These are phyloP conservation scores for Heterochromis multidens DNA, from an alignment of 2,113 vertebrate species.

Conservation along the genomic window DNA sequence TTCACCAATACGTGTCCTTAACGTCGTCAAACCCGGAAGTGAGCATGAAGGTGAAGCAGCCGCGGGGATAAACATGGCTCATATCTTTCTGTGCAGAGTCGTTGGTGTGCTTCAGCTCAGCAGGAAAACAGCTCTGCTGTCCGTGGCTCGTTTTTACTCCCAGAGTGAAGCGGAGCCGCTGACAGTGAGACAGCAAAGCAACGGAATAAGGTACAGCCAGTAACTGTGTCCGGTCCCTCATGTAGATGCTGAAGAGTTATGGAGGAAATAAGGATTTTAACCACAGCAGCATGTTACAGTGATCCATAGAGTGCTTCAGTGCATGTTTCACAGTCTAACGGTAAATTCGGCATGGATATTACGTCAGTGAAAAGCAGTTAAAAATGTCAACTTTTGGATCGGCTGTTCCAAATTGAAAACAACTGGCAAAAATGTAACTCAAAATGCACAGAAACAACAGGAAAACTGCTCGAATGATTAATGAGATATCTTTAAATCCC, in stretches of 20 bases:
- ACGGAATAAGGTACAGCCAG: constrained; percentile 60
- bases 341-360: background rate
- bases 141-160: constrained; percentile 25
- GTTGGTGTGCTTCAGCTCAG: background rate
- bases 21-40: constrained; percentile 25
- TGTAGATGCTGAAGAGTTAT: background rate
- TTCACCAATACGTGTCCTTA: background rate
- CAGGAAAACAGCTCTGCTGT: background rate
- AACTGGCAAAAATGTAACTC: background rate
- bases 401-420: background rate
- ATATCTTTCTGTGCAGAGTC: background rate
- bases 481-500: background rate
- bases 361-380: background rate
- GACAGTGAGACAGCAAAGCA: constrained; percentile 54
- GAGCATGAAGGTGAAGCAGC: background rate
- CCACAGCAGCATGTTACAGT: too few relatives aligned
- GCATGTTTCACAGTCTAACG: fast-evolving
- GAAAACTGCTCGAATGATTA: too few relatives aligned
- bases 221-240: background rate
- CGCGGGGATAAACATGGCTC: constrained; percentile 43
- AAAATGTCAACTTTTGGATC: too few relatives aligned
- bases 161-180: constrained; percentile 50
- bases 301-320: fast-evolving
- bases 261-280: background rate
- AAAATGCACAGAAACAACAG: background rate